These are phyloP conservation scores for Periophthalmus modestus DNA, from an alignment of 2,113 vertebrate genomes.

Conservation along the genomic window DNA sequence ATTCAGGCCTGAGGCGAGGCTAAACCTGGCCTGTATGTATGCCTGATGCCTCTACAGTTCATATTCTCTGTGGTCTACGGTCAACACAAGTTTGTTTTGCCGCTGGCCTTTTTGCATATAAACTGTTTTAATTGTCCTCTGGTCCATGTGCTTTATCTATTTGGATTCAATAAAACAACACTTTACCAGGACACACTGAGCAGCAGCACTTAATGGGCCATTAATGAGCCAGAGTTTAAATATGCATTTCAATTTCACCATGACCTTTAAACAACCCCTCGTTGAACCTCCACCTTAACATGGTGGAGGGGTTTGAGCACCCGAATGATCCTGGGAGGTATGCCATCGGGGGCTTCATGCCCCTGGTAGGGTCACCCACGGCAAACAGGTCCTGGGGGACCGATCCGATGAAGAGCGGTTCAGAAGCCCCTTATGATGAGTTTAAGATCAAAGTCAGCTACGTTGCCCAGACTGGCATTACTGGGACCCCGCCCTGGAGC, in stretches of 20 bases:
- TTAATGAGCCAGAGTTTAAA: not conserved
- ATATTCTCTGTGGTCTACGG: not conserved
- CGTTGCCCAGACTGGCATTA: too few relatives aligned
- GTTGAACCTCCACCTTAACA: too few relatives aligned
- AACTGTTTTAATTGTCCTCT: slow-evolving; percentile 26
- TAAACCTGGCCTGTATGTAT: not conserved
- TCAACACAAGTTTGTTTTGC: not conserved
- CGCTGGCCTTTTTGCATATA: not conserved
- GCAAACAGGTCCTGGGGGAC: too few relatives aligned
- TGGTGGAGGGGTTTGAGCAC: too few relatives aligned
- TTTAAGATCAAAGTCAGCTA: too few relatives aligned
- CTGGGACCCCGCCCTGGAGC: too few relatives aligned
- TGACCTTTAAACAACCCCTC: too few relatives aligned
- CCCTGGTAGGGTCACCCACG: too few relatives aligned
- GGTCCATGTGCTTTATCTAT: not conserved
- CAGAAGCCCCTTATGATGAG: too few relatives aligned
- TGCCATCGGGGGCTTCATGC: too few relatives aligned
- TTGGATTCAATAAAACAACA: not conserved
- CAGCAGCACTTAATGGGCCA: not conserved
- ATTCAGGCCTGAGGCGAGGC: not conserved
- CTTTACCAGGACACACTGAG: not conserved
- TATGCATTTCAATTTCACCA: not conserved
- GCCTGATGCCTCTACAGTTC: not conserved
- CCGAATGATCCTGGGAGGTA: too few relatives aligned
- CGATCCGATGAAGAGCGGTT: too few relatives aligned